phyloP scores from a whole-genome alignment of 2,888 invertebrate genomes.

The Noctua fimbriata region DNA sequence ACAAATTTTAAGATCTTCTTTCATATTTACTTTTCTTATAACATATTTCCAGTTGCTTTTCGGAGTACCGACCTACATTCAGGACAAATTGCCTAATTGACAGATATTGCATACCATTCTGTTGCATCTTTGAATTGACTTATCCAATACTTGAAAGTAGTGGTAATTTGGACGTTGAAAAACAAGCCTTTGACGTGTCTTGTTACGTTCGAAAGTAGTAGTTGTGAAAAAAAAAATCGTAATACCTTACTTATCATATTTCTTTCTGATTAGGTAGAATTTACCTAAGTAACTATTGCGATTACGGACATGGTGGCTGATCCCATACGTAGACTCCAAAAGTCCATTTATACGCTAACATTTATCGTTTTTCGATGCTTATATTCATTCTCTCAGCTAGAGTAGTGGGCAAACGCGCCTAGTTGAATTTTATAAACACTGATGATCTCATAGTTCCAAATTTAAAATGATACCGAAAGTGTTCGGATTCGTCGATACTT shows the following conservation, averaged over 20 bases:
- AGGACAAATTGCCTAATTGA: not conserved
- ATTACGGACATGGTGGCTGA: not conserved
- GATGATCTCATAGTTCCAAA: conserved; percentile 52
- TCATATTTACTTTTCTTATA: not conserved
- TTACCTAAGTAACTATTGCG: not conserved
- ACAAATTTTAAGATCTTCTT: not conserved
- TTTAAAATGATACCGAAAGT: conserved; percentile 51
- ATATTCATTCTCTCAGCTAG: not conserved
- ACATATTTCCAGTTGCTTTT: too few relatives aligned
- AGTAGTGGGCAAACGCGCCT: conserved; percentile 6
- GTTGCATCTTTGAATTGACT: not conserved
- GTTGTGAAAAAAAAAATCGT: not conserved
- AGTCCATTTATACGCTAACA: not conserved
- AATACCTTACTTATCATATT: not conserved
- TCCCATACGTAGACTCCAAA: not conserved
- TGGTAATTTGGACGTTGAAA: not conserved
- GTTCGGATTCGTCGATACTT: conserved; percentile 20
- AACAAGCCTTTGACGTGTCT: not conserved
- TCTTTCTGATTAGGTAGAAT: not conserved
- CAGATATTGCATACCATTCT: not conserved
- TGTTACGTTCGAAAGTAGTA: not conserved
- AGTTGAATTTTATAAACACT: conserved; percentile 45
- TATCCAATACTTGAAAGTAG: not conserved
- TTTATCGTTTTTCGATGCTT: not conserved
- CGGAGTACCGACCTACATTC: not conserved